Percentiles rank a stretch among this genome's conserved stretches.
Evolutionary conservation across 2,797 vertebrate species (phyloP).

Genomic region (Odontamblyopus rebecca): DNA sequence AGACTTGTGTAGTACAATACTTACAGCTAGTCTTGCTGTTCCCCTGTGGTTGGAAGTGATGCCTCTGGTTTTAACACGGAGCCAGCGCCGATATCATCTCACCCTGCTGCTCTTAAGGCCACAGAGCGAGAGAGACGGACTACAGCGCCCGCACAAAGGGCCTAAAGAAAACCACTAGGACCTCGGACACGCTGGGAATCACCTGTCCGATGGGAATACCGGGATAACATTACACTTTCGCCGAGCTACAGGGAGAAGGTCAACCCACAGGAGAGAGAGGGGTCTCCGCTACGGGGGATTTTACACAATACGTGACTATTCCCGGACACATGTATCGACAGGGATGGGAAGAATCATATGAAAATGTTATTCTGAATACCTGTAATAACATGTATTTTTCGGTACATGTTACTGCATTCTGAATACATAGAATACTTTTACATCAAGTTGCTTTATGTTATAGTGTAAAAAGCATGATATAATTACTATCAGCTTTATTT

Average conservation of each 20-base stretch:
- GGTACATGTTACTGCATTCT: too few relatives aligned
- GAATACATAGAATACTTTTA: too few relatives aligned
- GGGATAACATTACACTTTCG: constrained; percentile 68
- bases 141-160: constrained; percentile 61
- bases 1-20: background rate
- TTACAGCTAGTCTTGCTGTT: background rate
- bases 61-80: constrained; percentile 46
- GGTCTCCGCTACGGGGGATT: background rate
- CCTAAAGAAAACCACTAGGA: constrained; percentile 59
- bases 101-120: constrained; percentile 57
- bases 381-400: too few relatives aligned
- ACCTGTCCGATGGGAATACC: constrained; percentile 29
- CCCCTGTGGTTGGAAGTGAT: constrained; percentile 38
- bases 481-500: too few relatives aligned
- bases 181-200: constrained; percentile 43
- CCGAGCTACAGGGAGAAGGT: constrained; percentile 59
- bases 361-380: too few relatives aligned
- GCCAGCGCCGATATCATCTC: constrained; percentile 64
- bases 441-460: too few relatives aligned
- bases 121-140: constrained; percentile 61
- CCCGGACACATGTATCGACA: too few relatives aligned
- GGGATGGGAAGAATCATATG: too few relatives aligned
- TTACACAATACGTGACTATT: background rate
- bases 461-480: too few relatives aligned
- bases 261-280: constrained; percentile 37